Percentiles rank a stretch among this genome's conserved stretches.
Evolutionary conservation across 2,797 vertebrate genomes (phyloP).

Genomic region (Clarias fuscus): DNA sequence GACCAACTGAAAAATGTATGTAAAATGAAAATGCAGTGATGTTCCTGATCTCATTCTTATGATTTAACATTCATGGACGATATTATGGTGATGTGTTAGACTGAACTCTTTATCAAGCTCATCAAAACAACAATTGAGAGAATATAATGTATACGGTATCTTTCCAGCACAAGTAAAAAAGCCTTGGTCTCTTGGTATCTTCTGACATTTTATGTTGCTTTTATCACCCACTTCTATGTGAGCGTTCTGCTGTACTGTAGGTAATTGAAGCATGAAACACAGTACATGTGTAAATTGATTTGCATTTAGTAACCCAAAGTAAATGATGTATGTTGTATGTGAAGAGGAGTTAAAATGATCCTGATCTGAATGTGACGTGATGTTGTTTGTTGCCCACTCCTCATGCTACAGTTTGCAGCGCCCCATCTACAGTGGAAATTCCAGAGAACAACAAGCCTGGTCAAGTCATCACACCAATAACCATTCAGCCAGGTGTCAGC

Average conservation of each 20-base stretch:
- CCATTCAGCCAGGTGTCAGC: rapidly evolving
- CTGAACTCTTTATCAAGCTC: neutral
- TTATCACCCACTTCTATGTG: neutral
- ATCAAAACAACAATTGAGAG: neutral
- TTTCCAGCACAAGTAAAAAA: neutral
- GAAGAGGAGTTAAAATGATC: neutral
- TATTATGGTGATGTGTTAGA: neutral
- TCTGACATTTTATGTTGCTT: neutral
- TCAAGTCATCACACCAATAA: constrained; percentile 30
- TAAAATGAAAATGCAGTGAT: neutral
- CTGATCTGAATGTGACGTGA: neutral
- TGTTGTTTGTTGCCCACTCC: neutral
- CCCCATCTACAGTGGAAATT: rapidly evolving
- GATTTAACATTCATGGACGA: neutral
- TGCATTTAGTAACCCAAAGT: too few relatives aligned
- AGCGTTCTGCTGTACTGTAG: neutral
- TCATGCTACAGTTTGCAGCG: constrained; percentile 41
- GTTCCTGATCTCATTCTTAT: neutral
- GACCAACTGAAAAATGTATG: neutral
- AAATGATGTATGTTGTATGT: neutral
- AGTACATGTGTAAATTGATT: neutral
- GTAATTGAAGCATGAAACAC: neutral
- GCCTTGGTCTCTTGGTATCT: neutral
- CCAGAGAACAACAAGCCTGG: constrained; percentile 56
- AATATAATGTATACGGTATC: neutral